A percentile compares a stretch with the other conserved stretches of the same genome.
Evolutionary conservation across 2,797 vertebrate species (phyloP).

Genomic region (Peromyscus melanophrys): DNA sequence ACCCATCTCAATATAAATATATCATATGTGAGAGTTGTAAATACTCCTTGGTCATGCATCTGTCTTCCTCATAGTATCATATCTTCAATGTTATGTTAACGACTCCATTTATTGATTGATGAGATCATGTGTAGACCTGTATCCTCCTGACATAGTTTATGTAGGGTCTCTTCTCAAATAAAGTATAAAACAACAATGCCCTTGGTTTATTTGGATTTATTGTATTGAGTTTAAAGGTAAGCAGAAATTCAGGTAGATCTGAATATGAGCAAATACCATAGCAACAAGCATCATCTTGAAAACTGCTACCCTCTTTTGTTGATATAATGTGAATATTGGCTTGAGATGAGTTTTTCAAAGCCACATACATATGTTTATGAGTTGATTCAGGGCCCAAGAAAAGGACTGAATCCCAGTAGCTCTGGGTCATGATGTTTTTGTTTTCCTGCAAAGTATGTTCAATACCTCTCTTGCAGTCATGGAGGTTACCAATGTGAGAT

Average conservation of each 20-base stretch:
- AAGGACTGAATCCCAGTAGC: background rate
- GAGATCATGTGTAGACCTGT: constrained; percentile 90
- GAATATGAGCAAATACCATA: background rate
- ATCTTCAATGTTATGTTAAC: constrained; percentile 91
- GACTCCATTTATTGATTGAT: constrained; percentile 91
- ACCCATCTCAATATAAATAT: constrained; percentile 90
- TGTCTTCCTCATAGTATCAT: constrained; percentile 90
- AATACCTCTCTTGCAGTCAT: background rate
- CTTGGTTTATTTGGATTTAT: constrained; percentile 66
- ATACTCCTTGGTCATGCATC: constrained; percentile 90
- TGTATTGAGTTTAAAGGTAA: background rate
- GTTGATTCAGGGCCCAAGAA: background rate
- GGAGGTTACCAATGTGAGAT: background rate
- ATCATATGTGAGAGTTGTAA: constrained; percentile 91
- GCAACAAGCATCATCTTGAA: background rate
- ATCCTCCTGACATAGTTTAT: constrained; percentile 92
- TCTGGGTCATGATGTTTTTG: background rate
- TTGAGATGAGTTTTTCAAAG: background rate
- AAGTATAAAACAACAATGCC: constrained; percentile 88
- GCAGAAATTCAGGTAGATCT: background rate
- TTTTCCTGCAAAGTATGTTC: background rate
- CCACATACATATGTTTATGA: background rate
- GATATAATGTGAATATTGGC: background rate
- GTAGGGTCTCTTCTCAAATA: constrained; percentile 93
- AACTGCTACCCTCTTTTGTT: background rate